Evolutionary conservation across 2,888 invertebrate species (phyloP).

Genomic region (Prosopocoilus inquinatus): DNA sequence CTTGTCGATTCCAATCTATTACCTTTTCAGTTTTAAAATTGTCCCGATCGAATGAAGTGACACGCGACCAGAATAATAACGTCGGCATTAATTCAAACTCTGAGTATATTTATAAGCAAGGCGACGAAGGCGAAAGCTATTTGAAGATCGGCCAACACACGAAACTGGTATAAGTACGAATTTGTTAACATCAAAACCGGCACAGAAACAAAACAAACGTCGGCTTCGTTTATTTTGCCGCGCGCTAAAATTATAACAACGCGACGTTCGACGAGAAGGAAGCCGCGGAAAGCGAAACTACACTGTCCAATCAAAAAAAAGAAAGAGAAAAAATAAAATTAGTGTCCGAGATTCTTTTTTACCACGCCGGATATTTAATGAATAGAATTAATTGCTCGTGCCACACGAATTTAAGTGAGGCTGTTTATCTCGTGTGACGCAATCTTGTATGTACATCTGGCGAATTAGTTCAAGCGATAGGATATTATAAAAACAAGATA

Average conservation of each 20-base stretch:
- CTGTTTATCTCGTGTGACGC: too few relatives aligned
- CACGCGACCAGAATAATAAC: neutral
- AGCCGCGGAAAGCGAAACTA: neutral
- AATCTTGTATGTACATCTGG: too few relatives aligned
- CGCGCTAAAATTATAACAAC: conserved; percentile 2
- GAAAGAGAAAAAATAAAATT: too few relatives aligned
- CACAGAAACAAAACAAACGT: neutral
- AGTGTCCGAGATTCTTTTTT: too few relatives aligned
- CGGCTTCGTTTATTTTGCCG: neutral
- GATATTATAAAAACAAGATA: too few relatives aligned
- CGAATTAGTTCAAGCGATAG: too few relatives aligned
- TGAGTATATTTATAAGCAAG: neutral
- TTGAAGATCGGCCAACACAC: conserved; percentile 1
- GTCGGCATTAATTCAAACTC: neutral
- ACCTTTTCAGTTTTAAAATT: too few relatives aligned
- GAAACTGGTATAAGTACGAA: neutral
- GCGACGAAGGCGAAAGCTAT: neutral
- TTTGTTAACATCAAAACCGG: neutral
- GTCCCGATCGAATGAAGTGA: neutral
- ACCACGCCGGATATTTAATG: too few relatives aligned
- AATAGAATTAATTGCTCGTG: too few relatives aligned
- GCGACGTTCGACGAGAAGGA: neutral
- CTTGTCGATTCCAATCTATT: too few relatives aligned
- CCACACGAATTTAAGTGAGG: too few relatives aligned
- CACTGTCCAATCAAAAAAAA: too few relatives aligned